Evolutionary conservation across 2,888 invertebrate species (phyloP).

Genomic region (Chaetogeoica ovagalla): DNA sequence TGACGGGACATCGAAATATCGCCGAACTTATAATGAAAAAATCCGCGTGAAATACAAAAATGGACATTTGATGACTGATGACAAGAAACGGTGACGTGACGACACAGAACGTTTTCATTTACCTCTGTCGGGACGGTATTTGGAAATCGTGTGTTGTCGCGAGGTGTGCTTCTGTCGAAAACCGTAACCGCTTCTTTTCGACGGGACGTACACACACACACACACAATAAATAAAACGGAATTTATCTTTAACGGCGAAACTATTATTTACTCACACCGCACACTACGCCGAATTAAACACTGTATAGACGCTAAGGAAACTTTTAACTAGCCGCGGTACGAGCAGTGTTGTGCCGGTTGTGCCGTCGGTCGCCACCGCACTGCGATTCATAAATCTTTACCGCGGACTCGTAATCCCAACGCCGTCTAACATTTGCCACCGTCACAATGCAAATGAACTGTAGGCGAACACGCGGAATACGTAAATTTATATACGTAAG

Average conservation of each 20-base stretch:
- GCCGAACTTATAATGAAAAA: no score
- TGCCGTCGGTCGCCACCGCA: slow-evolving; percentile 3
- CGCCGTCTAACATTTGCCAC: neutral
- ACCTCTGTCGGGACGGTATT: no score
- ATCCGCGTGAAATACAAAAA: no score
- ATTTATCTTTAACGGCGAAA: slow-evolving; percentile 5
- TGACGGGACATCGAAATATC: no score
- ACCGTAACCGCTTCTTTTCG: no score
- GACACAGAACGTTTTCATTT: no score
- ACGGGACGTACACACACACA: no score
- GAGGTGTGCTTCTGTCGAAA: no score
- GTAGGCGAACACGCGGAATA: neutral
- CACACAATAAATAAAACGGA: slow-evolving; percentile 1
- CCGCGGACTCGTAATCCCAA: neutral
- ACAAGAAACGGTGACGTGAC: no score
- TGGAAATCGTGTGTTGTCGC: no score
- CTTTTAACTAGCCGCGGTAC: slow-evolving; percentile 19
- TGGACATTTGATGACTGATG: no score
- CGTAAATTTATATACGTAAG: neutral
- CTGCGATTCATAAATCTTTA: slow-evolving; percentile 35
- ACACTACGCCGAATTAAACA: neutral
- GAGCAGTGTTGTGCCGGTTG: neutral
- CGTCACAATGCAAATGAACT: slow-evolving; percentile 37
- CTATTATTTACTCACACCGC: neutral
- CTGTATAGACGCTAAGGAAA: slow-evolving; percentile 13